A percentile compares a stretch with the other conserved stretches of the same genome.
phyloP scores from a whole-genome alignment of 2,888 invertebrate species.

The Drosophila fungiperda region DNA sequence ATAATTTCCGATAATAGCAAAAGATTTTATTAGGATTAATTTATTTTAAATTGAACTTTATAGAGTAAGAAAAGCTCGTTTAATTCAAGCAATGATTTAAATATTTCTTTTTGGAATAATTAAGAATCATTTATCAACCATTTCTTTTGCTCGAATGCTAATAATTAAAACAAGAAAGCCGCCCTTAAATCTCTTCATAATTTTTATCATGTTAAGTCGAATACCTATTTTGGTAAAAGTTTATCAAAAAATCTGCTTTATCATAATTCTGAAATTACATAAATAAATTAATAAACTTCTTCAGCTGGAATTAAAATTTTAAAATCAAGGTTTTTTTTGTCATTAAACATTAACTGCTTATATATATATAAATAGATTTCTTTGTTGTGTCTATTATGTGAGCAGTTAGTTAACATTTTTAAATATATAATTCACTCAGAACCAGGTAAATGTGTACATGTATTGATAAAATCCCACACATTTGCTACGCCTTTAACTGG shows the following conservation, averaged over 20 bases:
- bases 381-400: background rate
- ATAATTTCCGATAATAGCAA: background rate
- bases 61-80: background rate
- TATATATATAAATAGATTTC: background rate
- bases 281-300: background rate
- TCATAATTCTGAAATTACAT: background rate
- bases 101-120: background rate
- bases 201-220: background rate
- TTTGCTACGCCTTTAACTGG: background rate
- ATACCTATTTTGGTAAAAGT: too few species aligned
- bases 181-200: background rate
- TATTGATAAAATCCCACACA: slow-evolving; percentile 1
- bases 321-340: background rate
- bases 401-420: slow-evolving; percentile 14
- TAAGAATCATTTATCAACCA: background rate
- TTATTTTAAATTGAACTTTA: background rate
- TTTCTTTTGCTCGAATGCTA: too few species aligned
- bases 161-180: background rate
- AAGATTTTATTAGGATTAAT: background rate
- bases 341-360: slow-evolving; percentile 2
- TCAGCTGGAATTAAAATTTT: background rate
- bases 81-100: background rate
- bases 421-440: slow-evolving; percentile 17
- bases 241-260: too few species aligned
- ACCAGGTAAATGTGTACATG: slow-evolving; percentile 4